Evolutionary conservation across 1,140 invertebrate species (phyloP).

Genomic region (Drosophila lacteicornis): DNA sequence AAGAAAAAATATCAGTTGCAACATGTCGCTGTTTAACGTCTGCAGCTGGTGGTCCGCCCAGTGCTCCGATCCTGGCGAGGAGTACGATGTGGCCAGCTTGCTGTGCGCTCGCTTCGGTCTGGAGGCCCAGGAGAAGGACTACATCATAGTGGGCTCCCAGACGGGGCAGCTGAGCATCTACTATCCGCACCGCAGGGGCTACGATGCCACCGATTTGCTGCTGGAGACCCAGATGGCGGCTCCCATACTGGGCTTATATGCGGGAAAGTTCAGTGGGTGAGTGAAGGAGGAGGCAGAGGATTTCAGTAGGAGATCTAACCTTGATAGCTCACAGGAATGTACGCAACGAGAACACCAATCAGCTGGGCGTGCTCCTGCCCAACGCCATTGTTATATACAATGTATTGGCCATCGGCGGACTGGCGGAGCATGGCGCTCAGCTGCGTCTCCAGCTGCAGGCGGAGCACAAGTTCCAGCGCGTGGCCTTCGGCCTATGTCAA

Average conservation of each 20-base stretch:
- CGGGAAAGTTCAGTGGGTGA: slow-evolving; percentile 90
- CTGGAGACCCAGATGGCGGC: slow-evolving; percentile 89
- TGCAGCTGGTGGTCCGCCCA: slow-evolving; percentile 90
- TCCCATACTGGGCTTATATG: slow-evolving; percentile 90
- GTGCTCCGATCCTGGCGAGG: slow-evolving; percentile 87
- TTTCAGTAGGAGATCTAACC: neutral
- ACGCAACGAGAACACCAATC: slow-evolving; percentile 73
- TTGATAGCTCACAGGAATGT: slow-evolving; percentile 48
- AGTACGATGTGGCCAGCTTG: slow-evolving; percentile 81
- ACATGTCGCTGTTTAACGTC: slow-evolving; percentile 92
- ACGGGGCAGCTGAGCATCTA: slow-evolving; percentile 90
- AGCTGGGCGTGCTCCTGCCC: slow-evolving; percentile 76
- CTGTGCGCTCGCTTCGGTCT: slow-evolving; percentile 86
- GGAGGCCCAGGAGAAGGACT: slow-evolving; percentile 86
- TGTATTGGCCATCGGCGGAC: slow-evolving; percentile 60
- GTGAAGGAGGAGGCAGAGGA: neutral
- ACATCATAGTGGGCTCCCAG: slow-evolving; percentile 90
- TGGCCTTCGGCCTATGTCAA: slow-evolving; percentile 87
- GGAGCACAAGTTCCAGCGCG: slow-evolving; percentile 87
- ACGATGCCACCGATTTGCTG: slow-evolving; percentile 88
- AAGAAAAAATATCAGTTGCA: slow-evolving; percentile 1
- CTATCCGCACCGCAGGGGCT: slow-evolving; percentile 86
- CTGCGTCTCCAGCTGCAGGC: slow-evolving; percentile 85
- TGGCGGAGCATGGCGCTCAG: slow-evolving; percentile 78
- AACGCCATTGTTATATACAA: slow-evolving; percentile 78